These are phyloP conservation scores for Dermatophagoides farinae DNA, from an alignment of 1,140 invertebrate species.

Conservation along the genomic window DNA sequence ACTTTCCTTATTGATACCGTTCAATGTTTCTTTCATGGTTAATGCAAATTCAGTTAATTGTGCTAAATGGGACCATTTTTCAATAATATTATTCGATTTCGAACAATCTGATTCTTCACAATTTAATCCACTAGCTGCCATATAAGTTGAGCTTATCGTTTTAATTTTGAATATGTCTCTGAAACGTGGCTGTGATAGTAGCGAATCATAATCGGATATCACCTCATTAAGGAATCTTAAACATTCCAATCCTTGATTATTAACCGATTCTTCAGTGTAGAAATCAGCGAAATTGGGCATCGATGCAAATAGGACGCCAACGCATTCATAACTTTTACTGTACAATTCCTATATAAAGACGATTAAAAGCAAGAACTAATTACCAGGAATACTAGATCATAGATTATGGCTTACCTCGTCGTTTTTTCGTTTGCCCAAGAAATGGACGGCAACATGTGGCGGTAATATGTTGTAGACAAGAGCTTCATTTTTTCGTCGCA, in stretches of 20 bases:
- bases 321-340: constrained; percentile 74
- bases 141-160: constrained; percentile 90
- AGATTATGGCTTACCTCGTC: constrained; percentile 20
- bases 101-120: constrained; percentile 36
- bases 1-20: constrained; percentile 77
- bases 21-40: constrained; percentile 64
- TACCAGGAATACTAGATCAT: no score
- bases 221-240: constrained; percentile 90
- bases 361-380: neutral
- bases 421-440: constrained; percentile 42
- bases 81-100: constrained; percentile 39
- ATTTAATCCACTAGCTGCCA: constrained; percentile 82
- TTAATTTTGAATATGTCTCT: constrained; percentile 84
- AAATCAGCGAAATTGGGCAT: constrained; percentile 91
- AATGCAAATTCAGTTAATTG: constrained; percentile 71
- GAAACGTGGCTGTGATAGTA: constrained; percentile 59
- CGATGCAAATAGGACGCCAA: constrained; percentile 75
- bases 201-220: constrained; percentile 87
- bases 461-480: constrained; percentile 48
- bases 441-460: constrained; percentile 71
- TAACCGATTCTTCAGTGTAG: constrained; percentile 81
- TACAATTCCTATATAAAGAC: constrained; percentile 55
- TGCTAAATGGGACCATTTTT: constrained; percentile 61
- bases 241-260: constrained; percentile 88
- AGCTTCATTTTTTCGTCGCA: constrained; percentile 66